Percentiles rank a stretch among this genome's conserved stretches.
Conservation (phyloP, 2,888 invertebrate genomes). For the Hirtodrosophila duncani region DNA sequence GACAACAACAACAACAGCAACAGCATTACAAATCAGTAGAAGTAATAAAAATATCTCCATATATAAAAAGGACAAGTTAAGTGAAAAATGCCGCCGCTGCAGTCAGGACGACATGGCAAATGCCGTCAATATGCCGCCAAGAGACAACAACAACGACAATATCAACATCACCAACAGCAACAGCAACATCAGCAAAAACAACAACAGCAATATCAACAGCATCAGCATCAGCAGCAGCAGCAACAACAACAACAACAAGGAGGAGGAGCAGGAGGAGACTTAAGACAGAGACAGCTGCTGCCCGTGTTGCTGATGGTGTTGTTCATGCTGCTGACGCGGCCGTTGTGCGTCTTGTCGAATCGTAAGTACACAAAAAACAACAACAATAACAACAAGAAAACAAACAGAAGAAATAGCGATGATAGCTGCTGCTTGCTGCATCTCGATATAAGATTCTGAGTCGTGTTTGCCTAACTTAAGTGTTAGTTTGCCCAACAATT, state of each 20-base stretch:
- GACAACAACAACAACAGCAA: constrained; percentile 10
- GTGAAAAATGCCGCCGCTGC: constrained; percentile 30
- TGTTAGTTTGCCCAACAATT: no score
- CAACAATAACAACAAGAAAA: no score
- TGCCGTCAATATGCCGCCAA: constrained; percentile 20
- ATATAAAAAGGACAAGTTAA: not conserved
- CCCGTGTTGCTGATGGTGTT: constrained; percentile 47
- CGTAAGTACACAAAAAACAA: no score
- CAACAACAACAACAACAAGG: constrained; percentile 24
- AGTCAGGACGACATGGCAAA: constrained; percentile 22
- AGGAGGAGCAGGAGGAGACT: constrained; percentile 18
- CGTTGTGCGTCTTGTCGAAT: constrained; percentile 47
- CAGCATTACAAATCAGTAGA: constrained; percentile 16
- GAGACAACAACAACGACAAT: constrained; percentile 20
- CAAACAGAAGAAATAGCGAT: no score
- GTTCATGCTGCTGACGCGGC: constrained; percentile 49
- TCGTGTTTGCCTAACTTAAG: no score
- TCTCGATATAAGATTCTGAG: no score
- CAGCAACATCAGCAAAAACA: constrained; percentile 16
- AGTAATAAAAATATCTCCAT: not conserved
- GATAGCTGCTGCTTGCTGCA: no score
- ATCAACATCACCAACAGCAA: no score
- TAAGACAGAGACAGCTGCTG: constrained; percentile 38
- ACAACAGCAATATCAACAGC: constrained; percentile 2
- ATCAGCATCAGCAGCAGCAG: constrained; percentile 17